Percentiles rank a stretch among this genome's conserved stretches.
These are phyloP conservation scores for Porites evermanni DNA, from an alignment of 92 coral and sea anemone species.

Conservation along the genomic window DNA sequence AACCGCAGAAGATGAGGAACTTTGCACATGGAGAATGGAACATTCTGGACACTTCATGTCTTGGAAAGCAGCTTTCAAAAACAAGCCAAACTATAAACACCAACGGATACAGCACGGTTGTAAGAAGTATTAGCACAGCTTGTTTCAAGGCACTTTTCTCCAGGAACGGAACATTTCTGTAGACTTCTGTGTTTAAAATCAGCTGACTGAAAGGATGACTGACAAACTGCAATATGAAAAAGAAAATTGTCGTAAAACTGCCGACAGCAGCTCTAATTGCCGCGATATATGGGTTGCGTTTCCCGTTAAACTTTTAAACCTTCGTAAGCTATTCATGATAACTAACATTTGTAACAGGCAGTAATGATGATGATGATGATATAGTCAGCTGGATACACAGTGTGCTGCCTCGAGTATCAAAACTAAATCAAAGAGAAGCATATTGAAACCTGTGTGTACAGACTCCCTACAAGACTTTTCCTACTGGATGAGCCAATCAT, in stretches of 20 bases:
- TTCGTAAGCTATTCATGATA: too few relatives aligned
- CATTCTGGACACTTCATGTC: conserved; percentile 36
- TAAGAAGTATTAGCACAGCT: conserved; percentile 21
- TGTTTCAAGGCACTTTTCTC: conserved; percentile 53
- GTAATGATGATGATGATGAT: too few relatives aligned
- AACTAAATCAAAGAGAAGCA: too few relatives aligned
- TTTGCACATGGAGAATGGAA: conserved; percentile 73
- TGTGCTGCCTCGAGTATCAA: too few relatives aligned
- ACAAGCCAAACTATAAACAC: conserved; percentile 66
- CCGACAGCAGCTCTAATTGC: too few relatives aligned
- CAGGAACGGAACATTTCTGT: conserved; percentile 61
- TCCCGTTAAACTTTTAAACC: too few relatives aligned
- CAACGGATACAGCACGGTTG: conserved; percentile 49
- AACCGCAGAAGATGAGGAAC: conserved; percentile 75
- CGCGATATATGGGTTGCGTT: too few relatives aligned
- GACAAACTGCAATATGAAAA: conserved; percentile 69
- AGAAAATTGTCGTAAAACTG: not conserved
- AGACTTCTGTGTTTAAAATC: conserved; percentile 79
- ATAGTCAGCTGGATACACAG: too few relatives aligned
- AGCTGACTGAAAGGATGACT: conserved; percentile 92
- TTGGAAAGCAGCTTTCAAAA: conserved; percentile 60
- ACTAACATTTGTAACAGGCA: too few relatives aligned
- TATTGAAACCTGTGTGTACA: too few relatives aligned
- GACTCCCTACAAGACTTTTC: too few relatives aligned
- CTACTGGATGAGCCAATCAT: too few relatives aligned